Conservation (phyloP, 2,113 vertebrate species). For the Xyliphius kryptos region DNA sequence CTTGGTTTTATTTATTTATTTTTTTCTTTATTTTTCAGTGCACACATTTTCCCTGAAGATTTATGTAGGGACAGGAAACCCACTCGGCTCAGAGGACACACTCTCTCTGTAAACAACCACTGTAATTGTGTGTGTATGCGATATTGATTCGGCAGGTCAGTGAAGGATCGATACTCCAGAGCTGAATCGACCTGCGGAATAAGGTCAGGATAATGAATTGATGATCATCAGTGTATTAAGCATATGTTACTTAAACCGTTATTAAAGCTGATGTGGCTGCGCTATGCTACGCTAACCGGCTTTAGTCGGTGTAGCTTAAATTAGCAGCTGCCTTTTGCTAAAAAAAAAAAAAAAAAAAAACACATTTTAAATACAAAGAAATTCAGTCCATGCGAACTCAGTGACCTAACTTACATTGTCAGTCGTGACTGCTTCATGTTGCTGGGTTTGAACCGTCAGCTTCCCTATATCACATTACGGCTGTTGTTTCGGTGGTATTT, state of each 20-base stretch:
- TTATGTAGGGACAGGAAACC: slow-evolving; percentile 19
- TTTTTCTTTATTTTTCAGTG: slow-evolving; percentile 6
- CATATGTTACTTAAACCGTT: too few relatives aligned
- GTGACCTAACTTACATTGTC: too few relatives aligned
- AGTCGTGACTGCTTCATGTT: too few relatives aligned
- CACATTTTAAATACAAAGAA: too few relatives aligned
- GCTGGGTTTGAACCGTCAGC: too few relatives aligned
- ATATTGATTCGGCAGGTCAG: not conserved
- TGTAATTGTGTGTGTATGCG: not conserved
- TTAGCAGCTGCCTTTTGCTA: not conserved
- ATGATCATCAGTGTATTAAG: not conserved
- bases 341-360: too few relatives aligned
- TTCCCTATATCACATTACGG: too few relatives aligned
- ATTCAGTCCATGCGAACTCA: too few relatives aligned
- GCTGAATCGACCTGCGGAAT: not conserved
- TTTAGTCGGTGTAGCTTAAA: slow-evolving; percentile 2
- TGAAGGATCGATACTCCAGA: not conserved
- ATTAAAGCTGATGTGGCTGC: too few relatives aligned
- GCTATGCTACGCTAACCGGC: too few relatives aligned
- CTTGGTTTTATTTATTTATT: too few relatives aligned
- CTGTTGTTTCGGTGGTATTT: not conserved
- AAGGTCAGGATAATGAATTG: not conserved
- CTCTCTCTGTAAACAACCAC: not conserved
- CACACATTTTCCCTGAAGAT: slow-evolving; percentile 14
- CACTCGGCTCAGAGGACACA: slow-evolving; percentile 7